These are phyloP conservation scores for Isurus oxyrinchus DNA, from an alignment of 2,113 vertebrate species.

Conservation along the genomic window DNA sequence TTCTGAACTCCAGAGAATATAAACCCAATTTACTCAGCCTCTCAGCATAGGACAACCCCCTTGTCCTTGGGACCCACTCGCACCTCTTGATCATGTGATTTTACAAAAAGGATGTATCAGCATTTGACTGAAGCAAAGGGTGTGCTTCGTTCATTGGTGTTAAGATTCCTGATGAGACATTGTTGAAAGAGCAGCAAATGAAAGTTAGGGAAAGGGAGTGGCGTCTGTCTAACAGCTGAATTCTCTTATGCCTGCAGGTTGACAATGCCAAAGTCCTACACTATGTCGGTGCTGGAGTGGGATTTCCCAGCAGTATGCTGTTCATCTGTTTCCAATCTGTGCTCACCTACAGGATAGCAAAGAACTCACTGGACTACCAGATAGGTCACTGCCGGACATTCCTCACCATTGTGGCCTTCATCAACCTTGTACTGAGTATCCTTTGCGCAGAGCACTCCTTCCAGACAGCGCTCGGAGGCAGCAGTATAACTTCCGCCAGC, in stretches of 20 bases:
- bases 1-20: too few relatives aligned
- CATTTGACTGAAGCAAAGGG: not conserved
- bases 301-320: conserved; percentile 77
- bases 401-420: conserved; percentile 64
- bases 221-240: conserved; percentile 34
- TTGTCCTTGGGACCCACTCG: not conserved
- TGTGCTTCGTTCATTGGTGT: not conserved
- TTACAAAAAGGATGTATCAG: not conserved
- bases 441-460: conserved; percentile 46
- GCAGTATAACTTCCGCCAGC: not conserved
- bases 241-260: conserved; percentile 54
- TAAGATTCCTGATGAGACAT: too few relatives aligned
- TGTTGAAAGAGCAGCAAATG: not conserved
- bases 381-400: conserved; percentile 63
- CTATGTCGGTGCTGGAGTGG: conserved; percentile 74
- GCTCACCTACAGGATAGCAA: conserved; percentile 75
- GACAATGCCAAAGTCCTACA: conserved; percentile 76
- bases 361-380: conserved; percentile 65
- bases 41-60: too few relatives aligned
- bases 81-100: not conserved
- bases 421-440: conserved; percentile 79
- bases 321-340: conserved; percentile 74
- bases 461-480: too few relatives aligned
- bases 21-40: too few relatives aligned
- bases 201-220: not conserved